phyloP scores from a whole-genome alignment of 2,113 vertebrate genomes.

The Pachycephala philippinensis region DNA sequence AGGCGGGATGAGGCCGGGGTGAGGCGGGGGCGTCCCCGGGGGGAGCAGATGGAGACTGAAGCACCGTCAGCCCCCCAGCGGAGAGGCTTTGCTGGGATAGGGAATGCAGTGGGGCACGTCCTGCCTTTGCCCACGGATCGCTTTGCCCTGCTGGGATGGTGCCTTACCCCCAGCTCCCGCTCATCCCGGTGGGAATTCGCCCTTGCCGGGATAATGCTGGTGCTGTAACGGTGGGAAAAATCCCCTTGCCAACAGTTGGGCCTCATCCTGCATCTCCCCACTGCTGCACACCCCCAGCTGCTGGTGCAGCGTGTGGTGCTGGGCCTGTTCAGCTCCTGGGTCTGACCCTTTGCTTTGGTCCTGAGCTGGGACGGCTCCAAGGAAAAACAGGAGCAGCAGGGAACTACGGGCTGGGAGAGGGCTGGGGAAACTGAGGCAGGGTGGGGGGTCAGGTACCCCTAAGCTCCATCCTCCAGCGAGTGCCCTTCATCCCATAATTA shows the following conservation, averaged over 20 bases:
- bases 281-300: neutral
- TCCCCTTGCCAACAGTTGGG: neutral
- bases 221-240: neutral
- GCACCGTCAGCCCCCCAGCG: neutral
- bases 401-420: accelerated
- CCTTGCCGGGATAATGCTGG: accelerated
- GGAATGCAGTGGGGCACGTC: neutral
- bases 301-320: neutral
- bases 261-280: neutral
- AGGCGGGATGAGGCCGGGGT: neutral
- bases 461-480: neutral
- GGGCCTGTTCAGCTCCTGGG: neutral
- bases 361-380: neutral
- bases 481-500: neutral
- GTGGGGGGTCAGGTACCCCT: neutral
- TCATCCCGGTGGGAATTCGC: neutral
- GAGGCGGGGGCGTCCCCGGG: neutral
- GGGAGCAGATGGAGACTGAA: neutral
- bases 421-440: slow-evolving; percentile 15
- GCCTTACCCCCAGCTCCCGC: neutral
- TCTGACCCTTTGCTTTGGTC: accelerated
- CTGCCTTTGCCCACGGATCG: accelerated
- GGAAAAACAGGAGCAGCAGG: neutral
- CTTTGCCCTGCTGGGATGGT: neutral
- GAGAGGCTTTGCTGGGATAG: neutral